These are phyloP conservation scores for Whitmania pigra DNA, from an alignment of 1,140 invertebrate genomes.

Conservation along the genomic window DNA sequence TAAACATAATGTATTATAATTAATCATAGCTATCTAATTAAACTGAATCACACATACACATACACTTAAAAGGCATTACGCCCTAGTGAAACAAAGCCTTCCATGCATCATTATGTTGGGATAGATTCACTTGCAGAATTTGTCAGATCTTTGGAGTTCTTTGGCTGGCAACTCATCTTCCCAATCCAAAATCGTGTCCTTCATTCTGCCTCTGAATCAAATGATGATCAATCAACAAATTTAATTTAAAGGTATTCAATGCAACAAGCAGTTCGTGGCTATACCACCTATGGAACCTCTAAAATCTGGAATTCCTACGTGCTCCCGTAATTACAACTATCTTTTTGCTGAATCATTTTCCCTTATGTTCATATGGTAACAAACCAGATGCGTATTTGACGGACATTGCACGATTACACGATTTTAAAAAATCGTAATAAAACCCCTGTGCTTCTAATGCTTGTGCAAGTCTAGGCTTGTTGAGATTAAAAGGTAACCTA, in stretches of 20 bases:
- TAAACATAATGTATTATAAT: not conserved
- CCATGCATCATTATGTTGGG: not conserved
- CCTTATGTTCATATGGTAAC: slow-evolving; percentile 86
- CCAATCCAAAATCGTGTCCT: slow-evolving; percentile 96
- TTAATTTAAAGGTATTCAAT: not conserved
- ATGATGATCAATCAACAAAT: too few relatives aligned
- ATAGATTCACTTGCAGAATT: slow-evolving; percentile 62
- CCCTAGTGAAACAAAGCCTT: not conserved
- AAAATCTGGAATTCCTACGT: slow-evolving; percentile 93
- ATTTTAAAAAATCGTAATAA: too few relatives aligned
- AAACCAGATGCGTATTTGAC: slow-evolving; percentile 89
- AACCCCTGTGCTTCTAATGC: too few relatives aligned
- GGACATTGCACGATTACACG: slow-evolving; percentile 53
- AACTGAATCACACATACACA: too few relatives aligned
- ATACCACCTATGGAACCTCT: slow-evolving; percentile 50
- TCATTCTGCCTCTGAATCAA: slow-evolving; percentile 57
- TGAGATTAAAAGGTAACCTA: too few relatives aligned
- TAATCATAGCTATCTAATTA: not conserved
- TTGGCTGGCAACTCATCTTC: slow-evolving; percentile 81
- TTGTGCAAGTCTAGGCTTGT: too few relatives aligned
- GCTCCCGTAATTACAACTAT: slow-evolving; percentile 89
- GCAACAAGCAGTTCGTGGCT: not conserved
- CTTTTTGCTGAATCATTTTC: slow-evolving; percentile 64
- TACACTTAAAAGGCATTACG: not conserved
- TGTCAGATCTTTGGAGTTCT: slow-evolving; percentile 70